phyloP scores from a whole-genome alignment of 2,888 invertebrate species.

The Timandra comae region DNA sequence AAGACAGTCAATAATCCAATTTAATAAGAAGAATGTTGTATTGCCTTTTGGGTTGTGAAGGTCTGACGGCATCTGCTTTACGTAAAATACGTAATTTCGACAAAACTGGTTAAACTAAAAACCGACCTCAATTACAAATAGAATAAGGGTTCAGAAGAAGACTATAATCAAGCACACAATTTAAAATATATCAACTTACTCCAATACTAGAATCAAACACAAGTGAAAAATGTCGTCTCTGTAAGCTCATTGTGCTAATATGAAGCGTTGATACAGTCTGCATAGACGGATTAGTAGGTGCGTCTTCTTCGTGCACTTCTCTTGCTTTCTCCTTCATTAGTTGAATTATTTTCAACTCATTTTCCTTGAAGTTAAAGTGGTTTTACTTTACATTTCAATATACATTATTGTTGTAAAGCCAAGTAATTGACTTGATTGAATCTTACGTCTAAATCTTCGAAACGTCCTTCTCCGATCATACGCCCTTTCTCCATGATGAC shows the following conservation, averaged over 20 bases:
- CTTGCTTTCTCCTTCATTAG: slow-evolving; percentile 53
- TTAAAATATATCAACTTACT: slow-evolving; percentile 40
- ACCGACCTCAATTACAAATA: too few relatives aligned
- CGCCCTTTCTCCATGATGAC: slow-evolving; percentile 61
- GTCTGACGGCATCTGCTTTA: too few relatives aligned
- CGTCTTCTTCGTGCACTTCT: slow-evolving; percentile 51
- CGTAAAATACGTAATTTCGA: neutral
- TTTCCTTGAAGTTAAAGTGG: too few relatives aligned
- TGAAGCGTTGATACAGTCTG: slow-evolving; percentile 32
- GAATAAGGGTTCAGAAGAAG: too few relatives aligned
- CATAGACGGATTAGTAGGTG: slow-evolving; percentile 17
- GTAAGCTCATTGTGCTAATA: slow-evolving; percentile 46
- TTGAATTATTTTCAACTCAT: slow-evolving; percentile 51
- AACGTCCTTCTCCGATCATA: slow-evolving; percentile 51
- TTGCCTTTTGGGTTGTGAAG: too few relatives aligned
- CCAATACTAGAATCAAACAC: slow-evolving; percentile 41
- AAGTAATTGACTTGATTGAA: too few relatives aligned
- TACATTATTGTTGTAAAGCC: too few relatives aligned
- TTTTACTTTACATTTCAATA: too few relatives aligned
- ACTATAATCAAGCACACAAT: too few relatives aligned
- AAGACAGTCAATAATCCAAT: neutral
- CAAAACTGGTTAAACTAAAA: too few relatives aligned
- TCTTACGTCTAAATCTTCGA: slow-evolving; percentile 53
- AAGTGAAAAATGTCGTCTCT: slow-evolving; percentile 43
- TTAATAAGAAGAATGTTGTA: neutral